These are phyloP conservation scores for Acrobeloides nanus DNA, from an alignment of 2,888 invertebrate species.

Conservation along the genomic window DNA sequence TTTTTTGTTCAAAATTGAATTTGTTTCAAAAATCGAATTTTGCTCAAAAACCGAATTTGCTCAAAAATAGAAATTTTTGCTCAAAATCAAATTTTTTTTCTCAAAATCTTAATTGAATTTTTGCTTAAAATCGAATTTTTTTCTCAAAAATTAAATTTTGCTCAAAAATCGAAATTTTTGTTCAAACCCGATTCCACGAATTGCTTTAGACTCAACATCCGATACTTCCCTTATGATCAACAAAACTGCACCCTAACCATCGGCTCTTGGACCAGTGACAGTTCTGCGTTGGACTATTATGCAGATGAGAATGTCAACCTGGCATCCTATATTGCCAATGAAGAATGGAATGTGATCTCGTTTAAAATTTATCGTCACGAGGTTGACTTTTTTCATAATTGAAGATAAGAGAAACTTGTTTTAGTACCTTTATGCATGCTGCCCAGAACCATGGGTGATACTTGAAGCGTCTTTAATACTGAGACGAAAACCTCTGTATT, in stretches of 20 bases:
- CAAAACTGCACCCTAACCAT: constrained; percentile 52
- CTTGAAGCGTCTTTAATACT: constrained; percentile 24
- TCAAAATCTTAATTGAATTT: no score
- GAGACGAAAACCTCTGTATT: constrained; percentile 48
- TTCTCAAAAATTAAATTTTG: no score
- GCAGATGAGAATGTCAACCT: constrained; percentile 44
- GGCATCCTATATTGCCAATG: constrained; percentile 47
- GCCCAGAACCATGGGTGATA: constrained; percentile 39
- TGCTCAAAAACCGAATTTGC: background rate
- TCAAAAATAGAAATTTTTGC: background rate
- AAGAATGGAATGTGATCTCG: constrained; percentile 50
- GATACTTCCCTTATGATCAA: constrained; percentile 50
- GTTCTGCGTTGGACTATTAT: constrained; percentile 49
- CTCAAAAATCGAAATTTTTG: no score
- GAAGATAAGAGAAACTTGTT: constrained; percentile 8
- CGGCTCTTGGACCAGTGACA: constrained; percentile 49
- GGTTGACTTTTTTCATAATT: constrained; percentile 14
- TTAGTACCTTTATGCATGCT: constrained; percentile 51
- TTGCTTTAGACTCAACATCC: constrained; percentile 14
- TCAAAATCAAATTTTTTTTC: background rate
- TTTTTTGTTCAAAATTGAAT: no score
- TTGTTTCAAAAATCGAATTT: background rate
- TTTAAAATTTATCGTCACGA: constrained; percentile 49
- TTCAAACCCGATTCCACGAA: background rate
- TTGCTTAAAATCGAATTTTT: background rate